These are phyloP conservation scores for Psococerastis gibbosa DNA, from an alignment of 2,888 invertebrate genomes.

Conservation along the genomic window DNA sequence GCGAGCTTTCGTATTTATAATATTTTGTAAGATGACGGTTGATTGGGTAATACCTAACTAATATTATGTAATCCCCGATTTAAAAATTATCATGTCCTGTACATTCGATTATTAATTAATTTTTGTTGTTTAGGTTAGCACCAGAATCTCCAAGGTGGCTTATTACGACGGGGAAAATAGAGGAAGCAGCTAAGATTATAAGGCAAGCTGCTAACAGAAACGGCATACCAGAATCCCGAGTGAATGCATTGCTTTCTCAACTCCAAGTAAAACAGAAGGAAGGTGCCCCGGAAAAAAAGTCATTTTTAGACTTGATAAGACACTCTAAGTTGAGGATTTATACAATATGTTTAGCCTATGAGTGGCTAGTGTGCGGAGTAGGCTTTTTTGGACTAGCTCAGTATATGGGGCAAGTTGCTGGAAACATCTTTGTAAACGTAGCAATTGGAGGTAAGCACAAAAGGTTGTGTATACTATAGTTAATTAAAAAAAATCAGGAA, in stretches of 20 bases:
- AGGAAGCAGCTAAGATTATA: slow-evolving; percentile 40
- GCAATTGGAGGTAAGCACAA: slow-evolving; percentile 47
- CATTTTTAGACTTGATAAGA: slow-evolving; percentile 42
- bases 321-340: slow-evolving; percentile 49
- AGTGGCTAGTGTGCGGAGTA: slow-evolving; percentile 70
- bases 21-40: no score
- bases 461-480: no score
- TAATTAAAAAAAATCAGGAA: no score
- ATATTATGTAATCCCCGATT: not conserved
- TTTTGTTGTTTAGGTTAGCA: slow-evolving; percentile 29
- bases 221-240: slow-evolving; percentile 18
- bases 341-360: slow-evolving; percentile 52
- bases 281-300: slow-evolving; percentile 15
- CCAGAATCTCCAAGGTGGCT: slow-evolving; percentile 70
- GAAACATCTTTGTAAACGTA: slow-evolving; percentile 66
- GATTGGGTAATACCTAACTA: no score
- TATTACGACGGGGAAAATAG: slow-evolving; percentile 41
- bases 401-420: slow-evolving; percentile 59
- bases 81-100: not conserved
- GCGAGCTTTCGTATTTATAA: no score
- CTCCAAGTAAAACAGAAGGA: no score
- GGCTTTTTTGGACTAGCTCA: slow-evolving; percentile 81
- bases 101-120: no score
- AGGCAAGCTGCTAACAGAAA: slow-evolving; percentile 38
- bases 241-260: slow-evolving; percentile 10